phyloP scores from a whole-genome alignment of 2,113 vertebrate genomes.

The Cavia porcellus region DNA sequence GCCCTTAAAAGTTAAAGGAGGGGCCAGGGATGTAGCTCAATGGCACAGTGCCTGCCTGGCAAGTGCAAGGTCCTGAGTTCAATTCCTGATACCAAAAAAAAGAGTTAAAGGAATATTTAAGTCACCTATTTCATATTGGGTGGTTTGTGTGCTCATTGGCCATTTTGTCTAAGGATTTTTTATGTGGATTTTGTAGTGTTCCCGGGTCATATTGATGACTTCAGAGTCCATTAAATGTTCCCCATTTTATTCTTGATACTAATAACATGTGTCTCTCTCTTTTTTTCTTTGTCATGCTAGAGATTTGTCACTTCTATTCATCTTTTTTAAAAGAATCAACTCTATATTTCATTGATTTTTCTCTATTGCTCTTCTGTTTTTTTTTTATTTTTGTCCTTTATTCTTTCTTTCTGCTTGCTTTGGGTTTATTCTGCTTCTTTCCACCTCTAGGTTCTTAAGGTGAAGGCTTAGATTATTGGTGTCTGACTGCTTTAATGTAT shows the following conservation, averaged over 20 bases:
- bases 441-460: background rate
- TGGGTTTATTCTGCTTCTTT: background rate
- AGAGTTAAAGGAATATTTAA: background rate
- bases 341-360: background rate
- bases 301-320: conserved; percentile 18
- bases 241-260: background rate
- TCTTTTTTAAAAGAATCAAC: background rate
- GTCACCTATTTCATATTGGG: background rate
- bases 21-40: too few relatives aligned
- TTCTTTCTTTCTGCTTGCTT: background rate
- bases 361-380: background rate
- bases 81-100: background rate
- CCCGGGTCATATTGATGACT: background rate
- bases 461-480: background rate
- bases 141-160: background rate
- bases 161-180: background rate
- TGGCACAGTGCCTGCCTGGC: too few relatives aligned
- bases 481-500: background rate
- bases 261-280: background rate
- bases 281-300: background rate
- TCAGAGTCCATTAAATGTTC: background rate
- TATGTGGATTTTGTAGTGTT: background rate
- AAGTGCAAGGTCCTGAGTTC: too few relatives aligned
- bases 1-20: background rate
- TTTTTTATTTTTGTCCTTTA: background rate